phyloP scores from a whole-genome alignment of 2,888 invertebrate species.

The Odontocerum albicorne region DNA sequence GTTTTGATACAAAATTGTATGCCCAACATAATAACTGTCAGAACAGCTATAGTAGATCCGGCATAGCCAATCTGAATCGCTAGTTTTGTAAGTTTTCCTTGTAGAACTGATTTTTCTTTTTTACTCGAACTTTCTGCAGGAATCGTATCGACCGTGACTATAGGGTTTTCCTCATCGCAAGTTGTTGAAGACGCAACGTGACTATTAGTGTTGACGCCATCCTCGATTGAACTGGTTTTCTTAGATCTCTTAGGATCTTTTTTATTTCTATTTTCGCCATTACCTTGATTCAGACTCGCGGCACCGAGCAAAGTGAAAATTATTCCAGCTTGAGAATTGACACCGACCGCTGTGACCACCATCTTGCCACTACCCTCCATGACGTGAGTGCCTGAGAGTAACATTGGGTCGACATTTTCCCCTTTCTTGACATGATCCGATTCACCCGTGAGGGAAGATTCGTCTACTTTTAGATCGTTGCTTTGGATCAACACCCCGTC shows the following conservation, averaged over 20 bases:
- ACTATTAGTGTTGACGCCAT: constrained; percentile 57
- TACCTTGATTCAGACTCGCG: constrained; percentile 41
- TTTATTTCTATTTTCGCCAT: constrained; percentile 35
- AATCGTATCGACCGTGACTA: constrained; percentile 19
- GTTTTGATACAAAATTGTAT: constrained; percentile 59
- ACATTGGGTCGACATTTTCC: constrained; percentile 58
- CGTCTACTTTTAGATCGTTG: constrained; percentile 68
- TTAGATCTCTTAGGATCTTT: constrained; percentile 43
- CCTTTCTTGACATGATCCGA: constrained; percentile 70
- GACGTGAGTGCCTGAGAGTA: constrained; percentile 60
- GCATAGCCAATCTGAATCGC: constrained; percentile 70
- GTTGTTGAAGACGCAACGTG: constrained; percentile 52
- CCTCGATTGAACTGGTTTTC: constrained; percentile 35
- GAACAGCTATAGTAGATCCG: constrained; percentile 63
- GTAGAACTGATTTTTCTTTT: constrained; percentile 56
- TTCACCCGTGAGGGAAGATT: constrained; percentile 68
- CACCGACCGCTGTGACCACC: constrained; percentile 65
- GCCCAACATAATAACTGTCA: constrained; percentile 64
- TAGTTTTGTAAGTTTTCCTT: constrained; percentile 64
- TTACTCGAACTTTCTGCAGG: constrained; percentile 30
- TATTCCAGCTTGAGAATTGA: constrained; percentile 69
- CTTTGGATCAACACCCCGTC: constrained; percentile 67
- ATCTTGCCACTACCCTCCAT: constrained; percentile 71
- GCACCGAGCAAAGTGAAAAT: constrained; percentile 66
- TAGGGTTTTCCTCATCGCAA: constrained; percentile 28